Base-by-base conservation (phyloP, 2,888 invertebrate genomes). In the Clunio marinus region DNA sequence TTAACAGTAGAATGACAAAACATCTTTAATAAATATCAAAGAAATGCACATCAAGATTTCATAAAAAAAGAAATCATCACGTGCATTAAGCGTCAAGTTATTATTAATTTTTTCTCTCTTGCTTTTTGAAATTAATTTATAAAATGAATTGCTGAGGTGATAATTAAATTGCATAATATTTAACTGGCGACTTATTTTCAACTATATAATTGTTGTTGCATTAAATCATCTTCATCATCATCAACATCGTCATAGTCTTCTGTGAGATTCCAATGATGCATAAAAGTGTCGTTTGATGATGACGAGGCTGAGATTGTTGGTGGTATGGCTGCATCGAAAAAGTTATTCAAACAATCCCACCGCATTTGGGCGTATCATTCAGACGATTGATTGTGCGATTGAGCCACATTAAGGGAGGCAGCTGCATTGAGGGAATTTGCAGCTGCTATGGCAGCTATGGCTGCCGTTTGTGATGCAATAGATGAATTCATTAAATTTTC, bases 401-500 rank as follows among this genome's bases (percentile, higher is more conserved):
- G 78, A 51, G 71, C 75, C 72, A 66, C 75, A 71, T 71, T 71
- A 70, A 72, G 71, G 8, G 67, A 55, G 77, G 63, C 72, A 20
- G 71, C 76, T 10, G 78, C 78, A 51, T 25, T 67, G 20, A 73
- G 73, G 15, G 78, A 78, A 28, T 78, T 77, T 74, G 81, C 80
- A 77, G 77, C 76, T 71, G 78, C 77, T 75, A 76, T 76, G 8
- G 78, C 78, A 22, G 77, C 77, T 71, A 76, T 76, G 13, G 78
- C 76, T 17, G 83, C 81, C 70, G 81, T 81, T 76, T 81, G 80
- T 71, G 83, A 76, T 73, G 80, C 81, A 74, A 83, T 81, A 71
- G 83, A 81, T 75, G 83, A 81, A 72, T 83, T 82, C 80, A 84
- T 82, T 73, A 84, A 81, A 80, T 86, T 84, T 80, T 90, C 90